These are phyloP conservation scores for Anabacerthia variegaticeps DNA, from an alignment of 2,797 vertebrate species.

Conservation along the genomic window DNA sequence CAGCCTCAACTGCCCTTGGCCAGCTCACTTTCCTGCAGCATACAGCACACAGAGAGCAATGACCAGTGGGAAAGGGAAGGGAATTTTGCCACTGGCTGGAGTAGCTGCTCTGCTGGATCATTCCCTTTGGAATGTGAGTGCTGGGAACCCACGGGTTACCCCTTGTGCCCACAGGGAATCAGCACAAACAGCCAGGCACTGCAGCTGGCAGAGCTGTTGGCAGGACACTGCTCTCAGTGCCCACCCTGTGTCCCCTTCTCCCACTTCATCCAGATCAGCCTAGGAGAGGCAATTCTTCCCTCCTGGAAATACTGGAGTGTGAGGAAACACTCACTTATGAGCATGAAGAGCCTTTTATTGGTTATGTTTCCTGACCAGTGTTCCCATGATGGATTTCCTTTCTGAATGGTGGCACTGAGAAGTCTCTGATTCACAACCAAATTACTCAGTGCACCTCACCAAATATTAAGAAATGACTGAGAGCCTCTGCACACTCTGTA, in stretches of 20 bases:
- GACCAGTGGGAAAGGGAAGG: background rate
- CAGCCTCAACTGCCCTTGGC: background rate
- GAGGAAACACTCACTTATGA: background rate
- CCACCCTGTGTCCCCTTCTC: background rate
- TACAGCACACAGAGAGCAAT: background rate
- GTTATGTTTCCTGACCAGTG: background rate
- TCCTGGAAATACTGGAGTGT: background rate
- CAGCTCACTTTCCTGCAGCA: background rate
- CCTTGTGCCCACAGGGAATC: background rate
- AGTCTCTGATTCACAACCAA: background rate
- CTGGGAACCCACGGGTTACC: background rate
- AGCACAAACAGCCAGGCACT: background rate
- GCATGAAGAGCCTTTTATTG: background rate
- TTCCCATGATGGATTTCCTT: background rate
- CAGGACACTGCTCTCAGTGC: background rate
- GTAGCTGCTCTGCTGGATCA: background rate
- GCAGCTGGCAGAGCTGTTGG: background rate
- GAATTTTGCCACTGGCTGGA: background rate
- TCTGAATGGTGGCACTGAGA: background rate
- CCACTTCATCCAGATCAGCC: background rate
- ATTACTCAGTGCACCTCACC: background rate
- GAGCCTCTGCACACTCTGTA: background rate
- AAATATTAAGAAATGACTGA: background rate
- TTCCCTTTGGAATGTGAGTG: background rate
- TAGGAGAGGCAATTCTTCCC: background rate